Evolutionary conservation across 2,888 invertebrate species (phyloP).

Genomic region (Dinocampus coccinellae): DNA sequence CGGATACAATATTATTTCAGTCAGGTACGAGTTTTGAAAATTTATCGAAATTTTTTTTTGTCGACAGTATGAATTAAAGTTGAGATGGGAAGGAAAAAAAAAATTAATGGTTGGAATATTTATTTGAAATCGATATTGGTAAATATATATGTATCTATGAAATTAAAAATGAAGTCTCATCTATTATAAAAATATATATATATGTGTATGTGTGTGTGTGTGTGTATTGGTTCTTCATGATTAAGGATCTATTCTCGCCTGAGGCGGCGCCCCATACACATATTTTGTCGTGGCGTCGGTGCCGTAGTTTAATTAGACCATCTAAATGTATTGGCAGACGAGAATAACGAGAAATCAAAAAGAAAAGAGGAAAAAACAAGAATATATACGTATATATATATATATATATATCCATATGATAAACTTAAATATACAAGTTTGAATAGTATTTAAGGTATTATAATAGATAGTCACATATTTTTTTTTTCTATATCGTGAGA

Average conservation of each 20-base stretch:
- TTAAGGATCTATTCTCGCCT: not conserved
- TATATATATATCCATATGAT: no score
- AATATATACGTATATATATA: no score
- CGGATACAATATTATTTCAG: not conserved
- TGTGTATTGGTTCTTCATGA: not conserved
- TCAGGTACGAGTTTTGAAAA: not conserved
- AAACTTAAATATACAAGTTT: not conserved
- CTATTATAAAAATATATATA: not conserved
- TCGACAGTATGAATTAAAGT: not conserved
- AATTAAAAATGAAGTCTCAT: not conserved
- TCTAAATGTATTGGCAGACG: not conserved
- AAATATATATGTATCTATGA: not conserved
- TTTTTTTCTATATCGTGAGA: no score
- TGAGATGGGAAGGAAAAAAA: not conserved
- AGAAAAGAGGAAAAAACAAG: no score
- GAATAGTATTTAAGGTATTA: no score
- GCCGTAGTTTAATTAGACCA: conserved; percentile 30
- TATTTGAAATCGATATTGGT: not conserved
- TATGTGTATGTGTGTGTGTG: no score
- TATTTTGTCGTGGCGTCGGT: not conserved
- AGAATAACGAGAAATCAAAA: not conserved
- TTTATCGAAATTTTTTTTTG: not conserved
- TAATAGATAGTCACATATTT: no score
- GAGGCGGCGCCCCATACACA: conserved; percentile 11
- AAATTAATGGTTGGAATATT: not conserved